A percentile compares a stretch with the other conserved stretches of the same genome.
Conservation (phyloP, 2,113 vertebrate genomes). For the Labeo rohita region DNA sequence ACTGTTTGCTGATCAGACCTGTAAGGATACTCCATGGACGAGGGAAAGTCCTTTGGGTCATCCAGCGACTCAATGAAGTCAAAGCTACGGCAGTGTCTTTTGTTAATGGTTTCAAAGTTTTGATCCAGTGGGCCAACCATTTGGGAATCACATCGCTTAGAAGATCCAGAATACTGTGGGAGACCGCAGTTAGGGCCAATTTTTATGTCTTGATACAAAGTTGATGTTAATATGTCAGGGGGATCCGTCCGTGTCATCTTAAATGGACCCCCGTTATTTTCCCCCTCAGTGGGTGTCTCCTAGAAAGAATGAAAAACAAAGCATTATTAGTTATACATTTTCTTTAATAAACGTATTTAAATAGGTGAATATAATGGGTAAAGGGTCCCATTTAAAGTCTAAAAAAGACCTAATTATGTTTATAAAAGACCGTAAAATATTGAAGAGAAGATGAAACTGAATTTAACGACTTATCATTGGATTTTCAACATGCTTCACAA, state of each 20-base stretch:
- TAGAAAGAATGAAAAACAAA: constrained; percentile 38
- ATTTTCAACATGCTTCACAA: not conserved
- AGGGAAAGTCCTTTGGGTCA: constrained; percentile 74
- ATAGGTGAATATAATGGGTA: not conserved
- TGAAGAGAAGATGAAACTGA: not conserved
- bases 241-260: constrained; percentile 98
- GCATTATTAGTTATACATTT: not conserved
- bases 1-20: constrained; percentile 67
- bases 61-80: constrained; percentile 93
- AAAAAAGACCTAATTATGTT: not conserved
- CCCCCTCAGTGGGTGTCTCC: constrained; percentile 77
- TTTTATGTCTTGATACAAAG: constrained; percentile 89
- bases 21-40: constrained; percentile 79
- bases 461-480: not conserved
- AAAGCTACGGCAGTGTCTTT: constrained; percentile 96
- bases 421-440: not conserved
- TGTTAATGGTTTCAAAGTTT: constrained; percentile 84
- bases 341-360: not conserved
- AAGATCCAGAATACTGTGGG: constrained; percentile 72
- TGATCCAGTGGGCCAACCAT: constrained; percentile 82
- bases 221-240: constrained; percentile 93
- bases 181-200: constrained; percentile 76
- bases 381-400: not conserved
- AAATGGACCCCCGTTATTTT: constrained; percentile 70
- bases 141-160: constrained; percentile 83